Conservation (phyloP, 2,797 vertebrate genomes). For the Smutsia temminckii region DNA sequence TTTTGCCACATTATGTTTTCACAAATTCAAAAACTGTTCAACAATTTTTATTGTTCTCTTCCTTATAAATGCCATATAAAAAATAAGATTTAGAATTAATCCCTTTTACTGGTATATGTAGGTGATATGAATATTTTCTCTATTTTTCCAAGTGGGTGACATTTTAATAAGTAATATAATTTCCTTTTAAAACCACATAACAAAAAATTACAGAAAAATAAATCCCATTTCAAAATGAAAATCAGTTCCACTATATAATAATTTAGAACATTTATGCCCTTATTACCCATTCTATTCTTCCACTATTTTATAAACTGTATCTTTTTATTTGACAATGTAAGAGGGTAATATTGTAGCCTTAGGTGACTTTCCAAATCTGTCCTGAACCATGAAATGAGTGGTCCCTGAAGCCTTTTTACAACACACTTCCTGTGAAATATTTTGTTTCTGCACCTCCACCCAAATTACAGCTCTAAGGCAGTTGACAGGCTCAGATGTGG, state of each 20-base stretch:
- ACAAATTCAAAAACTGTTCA: not conserved
- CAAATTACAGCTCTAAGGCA: not conserved
- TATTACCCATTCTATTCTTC: not conserved
- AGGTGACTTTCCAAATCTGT: not conserved
- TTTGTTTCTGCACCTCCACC: not conserved
- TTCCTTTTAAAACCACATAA: not conserved
- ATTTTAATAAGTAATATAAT: conserved; percentile 42
- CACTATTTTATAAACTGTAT: not conserved
- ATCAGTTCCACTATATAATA: not conserved
- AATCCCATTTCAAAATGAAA: not conserved
- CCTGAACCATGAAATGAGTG: not conserved
- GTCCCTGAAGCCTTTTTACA: not conserved
- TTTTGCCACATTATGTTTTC: not conserved
- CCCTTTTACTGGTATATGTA: not conserved
- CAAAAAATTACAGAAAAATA: not conserved
- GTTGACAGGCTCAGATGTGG: not conserved
- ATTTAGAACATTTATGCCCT: not conserved
- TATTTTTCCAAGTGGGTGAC: conserved; percentile 34
- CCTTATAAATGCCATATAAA: not conserved
- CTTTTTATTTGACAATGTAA: not conserved
- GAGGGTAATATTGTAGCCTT: not conserved
- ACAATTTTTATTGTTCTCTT: not conserved
- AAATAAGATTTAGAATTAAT: conserved; percentile 28
- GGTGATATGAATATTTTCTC: conserved; percentile 5
- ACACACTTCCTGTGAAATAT: conserved; percentile 13